phyloP scores from a whole-genome alignment of 2,113 vertebrate species.

The Theristicus caerulescens region DNA sequence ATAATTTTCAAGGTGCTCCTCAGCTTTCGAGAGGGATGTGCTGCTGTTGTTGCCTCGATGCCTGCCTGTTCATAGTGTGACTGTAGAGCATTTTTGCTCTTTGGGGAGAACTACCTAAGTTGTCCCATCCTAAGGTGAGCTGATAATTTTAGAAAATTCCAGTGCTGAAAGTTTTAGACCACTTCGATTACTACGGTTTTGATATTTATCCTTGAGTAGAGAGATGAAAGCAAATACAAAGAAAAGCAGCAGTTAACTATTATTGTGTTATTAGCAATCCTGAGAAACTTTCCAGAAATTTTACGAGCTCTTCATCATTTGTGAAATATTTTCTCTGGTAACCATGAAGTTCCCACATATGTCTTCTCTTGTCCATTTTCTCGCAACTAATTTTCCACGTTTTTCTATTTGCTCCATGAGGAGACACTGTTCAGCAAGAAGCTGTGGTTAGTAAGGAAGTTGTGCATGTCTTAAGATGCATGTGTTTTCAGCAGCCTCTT shows the following conservation, averaged over 20 bases:
- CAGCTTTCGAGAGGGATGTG: neutral
- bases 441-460: neutral
- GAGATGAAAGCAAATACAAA: neutral
- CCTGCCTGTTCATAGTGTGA: neutral
- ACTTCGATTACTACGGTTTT: neutral
- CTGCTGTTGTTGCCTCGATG: neutral
- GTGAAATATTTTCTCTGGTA: neutral
- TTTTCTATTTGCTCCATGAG: neutral
- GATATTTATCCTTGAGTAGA: neutral
- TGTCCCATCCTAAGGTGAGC: neutral
- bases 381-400: neutral
- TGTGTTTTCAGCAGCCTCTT: neutral
- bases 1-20: neutral
- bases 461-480: neutral
- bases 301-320: neutral
- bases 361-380: neutral
- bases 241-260: neutral
- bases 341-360: neutral
- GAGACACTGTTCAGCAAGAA: neutral
- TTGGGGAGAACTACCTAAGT: neutral
- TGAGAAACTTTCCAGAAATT: neutral
- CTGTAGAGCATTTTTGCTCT: neutral
- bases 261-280: neutral
- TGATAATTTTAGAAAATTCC: neutral
- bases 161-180: neutral